A percentile compares a stretch with the other conserved stretches of the same genome.
Evolutionary conservation across 2,888 invertebrate species (phyloP).

Genomic region (Chrysolina haemoptera): DNA sequence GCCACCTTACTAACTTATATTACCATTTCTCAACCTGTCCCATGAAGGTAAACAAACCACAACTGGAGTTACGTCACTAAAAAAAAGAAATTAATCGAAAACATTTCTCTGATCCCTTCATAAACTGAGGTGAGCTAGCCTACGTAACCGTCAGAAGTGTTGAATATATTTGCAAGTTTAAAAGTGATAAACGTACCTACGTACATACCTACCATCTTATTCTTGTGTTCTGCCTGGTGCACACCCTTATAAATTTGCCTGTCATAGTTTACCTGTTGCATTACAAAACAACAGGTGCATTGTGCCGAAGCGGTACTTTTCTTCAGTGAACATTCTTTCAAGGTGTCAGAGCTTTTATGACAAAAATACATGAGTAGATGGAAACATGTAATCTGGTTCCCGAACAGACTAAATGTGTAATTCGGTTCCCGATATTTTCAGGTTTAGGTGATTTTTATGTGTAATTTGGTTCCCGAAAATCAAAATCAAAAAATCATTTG

Average conservation of each 20-base stretch:
- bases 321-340: constrained; percentile 3
- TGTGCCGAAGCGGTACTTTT: constrained; percentile 12
- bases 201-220: constrained; percentile 29
- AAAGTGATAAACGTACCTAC: constrained; percentile 37
- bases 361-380: no score
- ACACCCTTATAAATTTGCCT: constrained; percentile 42
- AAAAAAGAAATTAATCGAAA: background rate
- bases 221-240: constrained; percentile 31
- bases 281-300: constrained; percentile 35
- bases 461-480: no score
- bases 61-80: background rate
- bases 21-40: background rate
- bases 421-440: no score
- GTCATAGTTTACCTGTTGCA: constrained; percentile 46
- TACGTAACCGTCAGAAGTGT: constrained; percentile 33
- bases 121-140: constrained; percentile 23
- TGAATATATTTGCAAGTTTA: constrained; percentile 36
- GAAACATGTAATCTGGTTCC: no score
- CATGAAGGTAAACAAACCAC: background rate
- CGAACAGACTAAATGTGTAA: no score
- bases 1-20: background rate
- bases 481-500: no score
- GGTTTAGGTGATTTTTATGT: no score
- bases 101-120: constrained; percentile 27
- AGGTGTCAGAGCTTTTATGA: background rate